A percentile compares a stretch with the other conserved stretches of the same genome.
Conservation (phyloP, 1,140 invertebrate genomes). For the Drosophila erecta region DNA sequence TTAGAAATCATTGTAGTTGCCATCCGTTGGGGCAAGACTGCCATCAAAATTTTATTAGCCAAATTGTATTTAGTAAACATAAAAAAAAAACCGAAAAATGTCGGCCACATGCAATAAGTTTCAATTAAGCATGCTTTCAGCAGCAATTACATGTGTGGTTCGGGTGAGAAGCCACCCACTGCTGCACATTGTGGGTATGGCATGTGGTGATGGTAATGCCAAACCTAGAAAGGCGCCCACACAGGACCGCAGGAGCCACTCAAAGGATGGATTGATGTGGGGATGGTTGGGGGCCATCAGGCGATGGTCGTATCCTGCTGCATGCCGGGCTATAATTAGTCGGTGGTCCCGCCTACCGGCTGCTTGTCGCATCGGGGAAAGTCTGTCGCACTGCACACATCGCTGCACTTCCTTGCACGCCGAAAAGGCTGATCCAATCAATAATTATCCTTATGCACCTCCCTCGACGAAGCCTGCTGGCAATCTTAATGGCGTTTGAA, state of each 20-base stretch:
- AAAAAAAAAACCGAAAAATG: not conserved
- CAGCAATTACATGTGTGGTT: slow-evolving; percentile 24
- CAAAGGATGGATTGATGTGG: slow-evolving; percentile 6
- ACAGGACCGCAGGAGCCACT: slow-evolving; percentile 11
- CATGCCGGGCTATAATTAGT: slow-evolving; percentile 32
- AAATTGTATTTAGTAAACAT: not conserved
- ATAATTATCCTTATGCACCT: slow-evolving; percentile 34
- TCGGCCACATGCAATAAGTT: slow-evolving; percentile 2
- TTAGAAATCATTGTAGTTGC: no score
- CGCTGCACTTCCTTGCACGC: not conserved
- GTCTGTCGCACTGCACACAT: slow-evolving; percentile 12
- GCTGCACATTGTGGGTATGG: not conserved
- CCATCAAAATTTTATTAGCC: not conserved
- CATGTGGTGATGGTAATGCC: slow-evolving; percentile 5
- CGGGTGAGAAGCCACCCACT: not conserved
- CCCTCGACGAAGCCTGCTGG: not conserved
- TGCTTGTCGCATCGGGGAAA: slow-evolving; percentile 7
- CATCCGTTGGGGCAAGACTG: no score
- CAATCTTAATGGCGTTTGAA: not conserved
- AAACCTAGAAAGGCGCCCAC: slow-evolving; percentile 16
- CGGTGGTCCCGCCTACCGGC: not conserved
- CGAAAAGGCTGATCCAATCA: slow-evolving; percentile 28
- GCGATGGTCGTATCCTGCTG: not conserved
- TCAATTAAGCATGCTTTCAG: slow-evolving; percentile 21
- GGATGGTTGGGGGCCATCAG: not conserved